A percentile compares a stretch with the other conserved stretches of the same genome.
Evolutionary conservation across 2,888 invertebrate genomes (phyloP).

Genomic region (Chrysina gloriosa): DNA sequence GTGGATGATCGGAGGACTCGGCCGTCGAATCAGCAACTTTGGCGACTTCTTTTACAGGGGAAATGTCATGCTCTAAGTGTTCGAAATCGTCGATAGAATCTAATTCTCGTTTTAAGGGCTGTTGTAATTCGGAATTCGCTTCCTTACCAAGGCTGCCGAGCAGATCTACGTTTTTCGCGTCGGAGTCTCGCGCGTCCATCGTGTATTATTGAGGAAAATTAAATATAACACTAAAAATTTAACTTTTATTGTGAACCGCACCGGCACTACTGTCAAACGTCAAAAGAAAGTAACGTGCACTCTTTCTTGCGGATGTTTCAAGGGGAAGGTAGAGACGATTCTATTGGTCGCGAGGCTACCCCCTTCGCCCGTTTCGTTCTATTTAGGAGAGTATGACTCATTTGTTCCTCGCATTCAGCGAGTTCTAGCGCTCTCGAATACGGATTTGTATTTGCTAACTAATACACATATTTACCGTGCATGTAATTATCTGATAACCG

Average conservation of each 20-base stretch:
- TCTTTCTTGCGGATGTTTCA: constrained; percentile 49
- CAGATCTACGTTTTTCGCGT: constrained; percentile 13
- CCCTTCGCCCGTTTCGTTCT: constrained; percentile 42
- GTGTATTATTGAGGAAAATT: constrained; percentile 7
- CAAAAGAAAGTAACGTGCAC: constrained; percentile 43
- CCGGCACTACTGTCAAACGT: constrained; percentile 50
- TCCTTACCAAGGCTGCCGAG: constrained; percentile 15
- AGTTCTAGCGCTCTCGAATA: constrained; percentile 10
- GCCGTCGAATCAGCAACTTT: constrained; percentile 52
- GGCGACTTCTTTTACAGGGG: constrained; percentile 62
- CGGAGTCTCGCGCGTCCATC: constrained; percentile 22
- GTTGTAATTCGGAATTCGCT: constrained; percentile 14
- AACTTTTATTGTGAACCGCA: constrained; percentile 40
- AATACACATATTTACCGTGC: too few species aligned
- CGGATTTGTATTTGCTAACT: not conserved
- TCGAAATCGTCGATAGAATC: constrained; percentile 82
- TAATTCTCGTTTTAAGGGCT: constrained; percentile 66
- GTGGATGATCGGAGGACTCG: constrained; percentile 47
- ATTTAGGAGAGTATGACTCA: constrained; percentile 45
- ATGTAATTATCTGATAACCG: too few species aligned
- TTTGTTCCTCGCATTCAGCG: constrained; percentile 3
- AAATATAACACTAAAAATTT: constrained; percentile 40
- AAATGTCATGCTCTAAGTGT: constrained; percentile 74
- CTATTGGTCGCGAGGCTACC: constrained; percentile 46
- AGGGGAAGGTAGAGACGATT: constrained; percentile 45